A percentile compares a stretch with the other conserved stretches of the same genome.
Conservation (phyloP, 2,888 invertebrate genomes). For the Amphipoea lucens region DNA sequence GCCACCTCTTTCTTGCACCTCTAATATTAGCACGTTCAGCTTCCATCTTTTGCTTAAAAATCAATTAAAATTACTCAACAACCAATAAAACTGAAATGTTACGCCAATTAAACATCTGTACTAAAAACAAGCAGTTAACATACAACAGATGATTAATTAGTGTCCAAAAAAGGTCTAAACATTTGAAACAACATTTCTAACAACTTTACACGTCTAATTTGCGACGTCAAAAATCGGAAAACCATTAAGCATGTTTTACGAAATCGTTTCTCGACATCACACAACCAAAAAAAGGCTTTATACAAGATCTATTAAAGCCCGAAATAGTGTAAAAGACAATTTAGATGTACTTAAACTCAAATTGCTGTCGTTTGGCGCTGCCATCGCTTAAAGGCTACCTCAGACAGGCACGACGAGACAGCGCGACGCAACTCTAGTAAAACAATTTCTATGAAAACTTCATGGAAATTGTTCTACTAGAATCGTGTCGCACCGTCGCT, state of each 20-base stretch:
- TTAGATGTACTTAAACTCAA: conserved; percentile 25
- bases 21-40: background rate
- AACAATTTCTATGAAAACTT: background rate
- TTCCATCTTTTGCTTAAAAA: background rate
- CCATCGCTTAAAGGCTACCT: background rate
- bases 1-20: background rate
- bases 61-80: conserved; percentile 15
- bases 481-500: background rate
- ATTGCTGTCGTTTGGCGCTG: conserved; percentile 13
- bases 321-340: conserved; percentile 28
- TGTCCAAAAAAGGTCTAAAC: conserved; percentile 18
- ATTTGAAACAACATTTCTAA: background rate
- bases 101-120: conserved; percentile 13
- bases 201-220: conserved; percentile 17
- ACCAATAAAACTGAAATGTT: conserved; percentile 33
- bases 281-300: conserved; percentile 22
- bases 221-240: conserved; percentile 25
- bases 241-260: conserved; percentile 8
- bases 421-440: background rate
- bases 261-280: conserved; percentile 8
- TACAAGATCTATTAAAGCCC: background rate
- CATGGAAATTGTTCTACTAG: too few relatives aligned
- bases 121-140: conserved; percentile 9
- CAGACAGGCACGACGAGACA: background rate
- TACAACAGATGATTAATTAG: conserved; percentile 26